phyloP scores from a whole-genome alignment of 2,113 vertebrate species.

The Mesitornis unicolor region DNA sequence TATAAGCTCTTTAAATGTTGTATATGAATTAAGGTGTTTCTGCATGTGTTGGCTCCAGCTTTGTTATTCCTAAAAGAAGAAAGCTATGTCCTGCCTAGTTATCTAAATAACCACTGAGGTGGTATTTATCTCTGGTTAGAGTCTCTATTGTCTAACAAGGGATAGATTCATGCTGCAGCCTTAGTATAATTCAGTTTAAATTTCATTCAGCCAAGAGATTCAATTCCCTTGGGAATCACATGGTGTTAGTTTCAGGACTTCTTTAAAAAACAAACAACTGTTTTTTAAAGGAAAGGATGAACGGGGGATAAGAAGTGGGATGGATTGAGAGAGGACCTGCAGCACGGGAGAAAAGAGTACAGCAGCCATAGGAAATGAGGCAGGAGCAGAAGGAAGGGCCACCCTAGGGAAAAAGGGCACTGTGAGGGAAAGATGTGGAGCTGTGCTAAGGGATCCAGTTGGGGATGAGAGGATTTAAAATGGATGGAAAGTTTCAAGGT shows the following conservation, averaged over 20 bases:
- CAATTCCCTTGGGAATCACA: rapidly evolving
- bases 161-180: not conserved
- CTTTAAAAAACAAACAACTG: no score
- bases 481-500: not conserved
- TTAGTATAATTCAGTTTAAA: not conserved
- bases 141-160: not conserved
- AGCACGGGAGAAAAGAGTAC: not conserved
- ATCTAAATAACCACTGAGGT: not conserved
- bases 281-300: not conserved
- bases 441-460: not conserved
- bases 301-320: not conserved
- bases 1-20: not conserved
- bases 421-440: not conserved
- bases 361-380: not conserved
- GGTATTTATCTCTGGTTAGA: not conserved
- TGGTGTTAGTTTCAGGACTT: not conserved
- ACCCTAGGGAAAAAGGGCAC: rapidly evolving
- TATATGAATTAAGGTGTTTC: not conserved
- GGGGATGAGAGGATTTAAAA: not conserved
- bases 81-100: not conserved
- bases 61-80: not conserved
- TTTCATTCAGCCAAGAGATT: not conserved
- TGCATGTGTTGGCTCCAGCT: not conserved
- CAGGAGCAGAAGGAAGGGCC: not conserved
- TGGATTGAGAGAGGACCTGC: not conserved